Base-by-base conservation (phyloP, 2,888 invertebrate species). In the Brachyptera risi region DNA sequence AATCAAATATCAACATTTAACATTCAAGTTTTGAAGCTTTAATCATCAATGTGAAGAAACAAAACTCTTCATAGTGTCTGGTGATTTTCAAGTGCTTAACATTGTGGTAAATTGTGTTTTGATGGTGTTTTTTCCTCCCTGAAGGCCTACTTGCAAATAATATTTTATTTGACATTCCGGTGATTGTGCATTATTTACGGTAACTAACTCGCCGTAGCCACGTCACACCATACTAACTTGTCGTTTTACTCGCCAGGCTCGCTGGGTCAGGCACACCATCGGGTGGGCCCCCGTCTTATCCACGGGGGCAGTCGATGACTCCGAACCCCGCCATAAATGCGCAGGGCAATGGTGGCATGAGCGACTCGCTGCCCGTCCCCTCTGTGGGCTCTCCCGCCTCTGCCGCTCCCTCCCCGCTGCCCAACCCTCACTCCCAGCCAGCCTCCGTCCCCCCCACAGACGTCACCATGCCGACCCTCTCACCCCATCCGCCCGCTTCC, bases 351-450 rank as follows among this genome's bases (percentile, higher is more conserved):
- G 49, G 56, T n/a, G 54, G 57, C n/a, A 19, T 26, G 1, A 27
- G 38, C 15, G 64, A 62, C 19, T 56, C 62, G 17, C 31, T 62
- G 51, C 82, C 83, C 47, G 76, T 76, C 66, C 77, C 79, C 15
- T 83, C 83, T 7, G 83, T 84, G 42, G 87, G 79, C 64, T 81
- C 85, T 61, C 84, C 88, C 60, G 79, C 85, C 63, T 84, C 87
- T 65, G 81, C 85, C 62, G 81, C 83, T 50, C 82, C 86, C 2
- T 86, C 88, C 58, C 90, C 88, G 24, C 75, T 86, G 65, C 83
- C 87, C 59, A 84, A 87, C 68, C 83, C 85, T 27, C 83, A 83
- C 70, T 88, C 87, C 65, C 87, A 88, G 70, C 88, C 84, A 65
- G 83, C 86, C 9, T 84, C 85, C 13, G 84, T 85, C 65, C 84